Conservation (phyloP, 2,888 invertebrate species). For the Xestia c-nigrum region DNA sequence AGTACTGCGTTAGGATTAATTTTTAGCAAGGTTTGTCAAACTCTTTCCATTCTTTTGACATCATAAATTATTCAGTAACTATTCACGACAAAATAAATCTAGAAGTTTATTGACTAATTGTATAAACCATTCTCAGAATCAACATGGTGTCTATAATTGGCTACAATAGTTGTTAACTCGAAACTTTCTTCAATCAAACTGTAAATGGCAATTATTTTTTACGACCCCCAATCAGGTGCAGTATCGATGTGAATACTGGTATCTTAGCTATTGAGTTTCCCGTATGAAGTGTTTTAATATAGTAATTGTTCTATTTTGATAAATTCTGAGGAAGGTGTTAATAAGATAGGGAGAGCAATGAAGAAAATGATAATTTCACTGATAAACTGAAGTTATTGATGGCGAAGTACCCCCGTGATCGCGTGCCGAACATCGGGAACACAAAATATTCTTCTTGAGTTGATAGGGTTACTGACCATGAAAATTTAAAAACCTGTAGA, state of each 20-base stretch:
- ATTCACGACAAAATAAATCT: background rate
- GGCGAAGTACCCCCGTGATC: too few species aligned
- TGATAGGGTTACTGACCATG: background rate
- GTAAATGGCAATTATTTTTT: constrained; percentile 41
- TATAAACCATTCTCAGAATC: background rate
- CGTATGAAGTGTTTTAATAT: constrained; percentile 23
- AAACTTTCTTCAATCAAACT: constrained; percentile 29
- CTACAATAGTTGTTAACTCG: constrained; percentile 20
- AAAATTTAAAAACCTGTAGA: background rate
- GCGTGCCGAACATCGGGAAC: background rate
- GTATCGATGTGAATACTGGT: constrained; percentile 23
- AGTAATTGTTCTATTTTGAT: constrained; percentile 55
- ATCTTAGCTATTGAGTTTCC: constrained; percentile 28
- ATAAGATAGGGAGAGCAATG: background rate
- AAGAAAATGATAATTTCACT: background rate
- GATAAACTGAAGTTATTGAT: too few species aligned
- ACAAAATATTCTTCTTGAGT: background rate
- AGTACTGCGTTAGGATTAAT: too few species aligned
- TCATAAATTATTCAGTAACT: background rate
- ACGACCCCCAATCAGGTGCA: constrained; percentile 32
- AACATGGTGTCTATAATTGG: constrained; percentile 25
- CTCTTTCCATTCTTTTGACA: background rate
- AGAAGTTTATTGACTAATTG: background rate
- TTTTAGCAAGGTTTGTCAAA: background rate
- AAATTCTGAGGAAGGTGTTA: background rate